These are phyloP conservation scores for Oscheius sp. DNA, from an alignment of 2,888 invertebrate genomes.

Conservation along the genomic window DNA sequence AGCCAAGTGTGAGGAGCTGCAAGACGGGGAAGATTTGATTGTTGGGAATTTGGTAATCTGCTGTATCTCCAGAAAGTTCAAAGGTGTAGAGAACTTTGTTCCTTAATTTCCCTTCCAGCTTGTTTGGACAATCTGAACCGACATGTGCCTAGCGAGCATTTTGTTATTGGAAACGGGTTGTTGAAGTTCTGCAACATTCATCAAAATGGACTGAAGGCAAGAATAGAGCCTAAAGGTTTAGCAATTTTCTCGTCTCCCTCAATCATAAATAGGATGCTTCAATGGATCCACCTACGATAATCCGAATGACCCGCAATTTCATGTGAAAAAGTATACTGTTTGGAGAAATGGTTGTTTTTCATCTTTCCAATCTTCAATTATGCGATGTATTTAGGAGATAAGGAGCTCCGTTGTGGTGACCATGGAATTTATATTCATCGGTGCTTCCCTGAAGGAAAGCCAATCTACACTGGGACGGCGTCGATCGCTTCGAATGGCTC, in stretches of 20 bases:
- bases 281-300: slow-evolving; percentile 59
- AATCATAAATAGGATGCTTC: slow-evolving; percentile 53
- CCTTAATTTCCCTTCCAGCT: slow-evolving; percentile 1
- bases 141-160: slow-evolving; percentile 31
- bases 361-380: background rate
- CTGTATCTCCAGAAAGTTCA: slow-evolving; percentile 53
- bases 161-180: slow-evolving; percentile 44
- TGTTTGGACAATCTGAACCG: slow-evolving; percentile 2
- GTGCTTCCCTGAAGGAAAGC: slow-evolving; percentile 36
- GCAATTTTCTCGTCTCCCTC: background rate
- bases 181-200: slow-evolving; percentile 59
- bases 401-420: slow-evolving; percentile 54
- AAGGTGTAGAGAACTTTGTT: slow-evolving; percentile 20
- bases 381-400: slow-evolving; percentile 19
- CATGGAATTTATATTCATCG: slow-evolving; percentile 58
- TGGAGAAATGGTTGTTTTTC: slow-evolving; percentile 48
- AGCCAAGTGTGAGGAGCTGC: slow-evolving; percentile 26
- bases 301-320: slow-evolving; percentile 50
- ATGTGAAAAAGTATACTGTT: slow-evolving; percentile 57
- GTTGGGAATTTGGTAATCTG: slow-evolving; percentile 62
- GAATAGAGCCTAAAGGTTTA: slow-evolving; percentile 60
- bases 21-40: slow-evolving; percentile 45
- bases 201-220: slow-evolving; percentile 47
- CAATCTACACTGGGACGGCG: slow-evolving; percentile 40
- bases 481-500: slow-evolving; percentile 40